These are phyloP conservation scores for Muscicapa comitata DNA, from an alignment of 2,797 vertebrate genomes.

Conservation along the genomic window DNA sequence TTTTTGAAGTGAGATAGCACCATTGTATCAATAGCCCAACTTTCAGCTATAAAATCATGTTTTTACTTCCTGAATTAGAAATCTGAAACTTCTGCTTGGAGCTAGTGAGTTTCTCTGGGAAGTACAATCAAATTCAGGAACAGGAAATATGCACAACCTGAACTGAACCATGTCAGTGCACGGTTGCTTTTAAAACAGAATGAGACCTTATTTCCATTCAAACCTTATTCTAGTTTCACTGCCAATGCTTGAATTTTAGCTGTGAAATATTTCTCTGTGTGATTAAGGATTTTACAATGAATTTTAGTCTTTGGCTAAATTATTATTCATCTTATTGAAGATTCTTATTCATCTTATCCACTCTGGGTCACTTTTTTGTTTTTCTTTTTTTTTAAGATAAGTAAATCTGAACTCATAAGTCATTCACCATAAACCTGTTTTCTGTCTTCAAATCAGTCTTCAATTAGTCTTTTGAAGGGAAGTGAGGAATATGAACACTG, in stretches of 20 bases:
- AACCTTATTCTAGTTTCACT: neutral
- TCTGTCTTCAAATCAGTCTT: neutral
- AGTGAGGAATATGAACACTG: neutral
- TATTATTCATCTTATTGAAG: neutral
- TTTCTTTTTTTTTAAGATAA: no score
- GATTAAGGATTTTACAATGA: neutral
- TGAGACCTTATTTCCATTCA: neutral
- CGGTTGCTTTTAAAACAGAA: neutral
- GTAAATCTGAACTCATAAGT: neutral
- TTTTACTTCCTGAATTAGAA: neutral
- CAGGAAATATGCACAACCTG: neutral
- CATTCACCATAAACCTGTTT: neutral
- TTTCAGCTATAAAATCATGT: neutral
- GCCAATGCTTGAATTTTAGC: neutral
- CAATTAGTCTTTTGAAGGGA: neutral
- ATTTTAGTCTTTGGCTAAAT: neutral
- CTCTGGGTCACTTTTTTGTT: neutral
- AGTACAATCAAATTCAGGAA: neutral
- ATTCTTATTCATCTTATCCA: neutral
- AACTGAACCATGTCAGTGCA: accelerated
- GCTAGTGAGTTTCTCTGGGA: neutral
- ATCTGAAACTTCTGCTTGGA: neutral
- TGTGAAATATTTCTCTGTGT: neutral
- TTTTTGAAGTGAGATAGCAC: neutral
- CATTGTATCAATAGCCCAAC: neutral